Percentiles rank a stretch among this genome's conserved stretches.
phyloP scores from a whole-genome alignment of 2,113 vertebrate species.

The Eonycteris spelaea region DNA sequence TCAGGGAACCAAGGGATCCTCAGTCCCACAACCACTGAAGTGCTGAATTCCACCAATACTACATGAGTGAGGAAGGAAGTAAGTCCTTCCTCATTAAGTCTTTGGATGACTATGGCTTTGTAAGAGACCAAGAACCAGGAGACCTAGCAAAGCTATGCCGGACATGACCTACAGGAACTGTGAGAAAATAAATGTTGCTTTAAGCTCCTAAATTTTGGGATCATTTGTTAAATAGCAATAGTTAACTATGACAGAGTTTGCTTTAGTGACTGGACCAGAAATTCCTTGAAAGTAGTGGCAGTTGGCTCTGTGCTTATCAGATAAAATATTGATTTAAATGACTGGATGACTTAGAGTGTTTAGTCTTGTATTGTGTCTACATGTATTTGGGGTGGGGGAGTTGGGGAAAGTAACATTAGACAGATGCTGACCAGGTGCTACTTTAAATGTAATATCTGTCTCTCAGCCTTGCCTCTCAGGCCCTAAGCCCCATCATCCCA shows the following conservation, averaged over 20 bases:
- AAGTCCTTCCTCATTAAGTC: neutral
- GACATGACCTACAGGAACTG: neutral
- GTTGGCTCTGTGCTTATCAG: neutral
- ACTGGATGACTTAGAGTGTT: neutral
- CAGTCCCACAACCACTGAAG: neutral
- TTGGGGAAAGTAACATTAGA: neutral
- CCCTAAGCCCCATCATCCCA: neutral
- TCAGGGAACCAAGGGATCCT: neutral
- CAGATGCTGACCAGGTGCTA: neutral
- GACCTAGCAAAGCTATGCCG: neutral
- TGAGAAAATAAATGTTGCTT: neutral
- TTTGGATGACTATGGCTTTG: neutral
- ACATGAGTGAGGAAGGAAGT: neutral
- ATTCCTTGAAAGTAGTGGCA: slow-evolving; percentile 33
- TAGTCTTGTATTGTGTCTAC: neutral
- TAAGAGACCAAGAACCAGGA: neutral
- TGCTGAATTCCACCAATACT: neutral
- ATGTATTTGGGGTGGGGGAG: neutral
- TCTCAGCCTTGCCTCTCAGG: neutral
- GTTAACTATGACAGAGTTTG: neutral
- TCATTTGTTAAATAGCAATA: neutral
- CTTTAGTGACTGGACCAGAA: neutral
- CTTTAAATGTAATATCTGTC: neutral
- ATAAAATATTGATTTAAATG: neutral
- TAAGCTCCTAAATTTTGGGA: neutral